A percentile compares a stretch with the other conserved stretches of the same genome.
phyloP scores from a whole-genome alignment of 1,140 invertebrate genomes.

The Diuraphis noxia region DNA sequence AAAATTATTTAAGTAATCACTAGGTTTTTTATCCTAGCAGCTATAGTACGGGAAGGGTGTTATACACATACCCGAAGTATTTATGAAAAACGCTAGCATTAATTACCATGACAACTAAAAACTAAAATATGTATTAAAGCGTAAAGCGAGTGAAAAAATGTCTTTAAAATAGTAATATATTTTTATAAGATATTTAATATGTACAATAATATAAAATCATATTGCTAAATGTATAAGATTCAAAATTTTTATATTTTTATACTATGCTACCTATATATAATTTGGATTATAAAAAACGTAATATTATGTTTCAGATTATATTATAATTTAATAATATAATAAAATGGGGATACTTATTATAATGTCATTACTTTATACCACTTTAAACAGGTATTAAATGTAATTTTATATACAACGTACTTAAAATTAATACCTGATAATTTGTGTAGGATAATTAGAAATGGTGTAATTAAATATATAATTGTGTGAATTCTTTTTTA shows the following conservation, averaged over 20 bases:
- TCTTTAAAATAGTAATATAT: not conserved
- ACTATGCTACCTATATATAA: not conserved
- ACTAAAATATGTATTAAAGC: not conserved
- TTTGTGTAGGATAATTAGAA: not conserved
- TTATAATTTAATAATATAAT: not conserved
- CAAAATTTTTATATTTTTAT: not conserved
- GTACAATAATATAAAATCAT: not conserved
- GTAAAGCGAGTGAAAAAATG: not conserved
- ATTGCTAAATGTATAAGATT: not conserved
- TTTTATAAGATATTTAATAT: slow-evolving; percentile 14
- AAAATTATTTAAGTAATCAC: not conserved
- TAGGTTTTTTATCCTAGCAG: not conserved
- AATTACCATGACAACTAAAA: not conserved
- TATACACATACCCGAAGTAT: not conserved
- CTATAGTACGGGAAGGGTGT: not conserved
- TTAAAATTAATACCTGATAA: not conserved
- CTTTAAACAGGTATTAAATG: not conserved
- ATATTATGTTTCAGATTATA: not conserved
- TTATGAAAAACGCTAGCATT: not conserved
- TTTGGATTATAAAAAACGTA: not conserved
- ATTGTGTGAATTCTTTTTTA: not conserved
- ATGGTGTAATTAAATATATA: not conserved
- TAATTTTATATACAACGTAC: not conserved
- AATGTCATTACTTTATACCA: not conserved
- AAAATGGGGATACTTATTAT: not conserved